phyloP scores from a whole-genome alignment of 2,113 vertebrate species.

The Pluvianellus socialis region DNA sequence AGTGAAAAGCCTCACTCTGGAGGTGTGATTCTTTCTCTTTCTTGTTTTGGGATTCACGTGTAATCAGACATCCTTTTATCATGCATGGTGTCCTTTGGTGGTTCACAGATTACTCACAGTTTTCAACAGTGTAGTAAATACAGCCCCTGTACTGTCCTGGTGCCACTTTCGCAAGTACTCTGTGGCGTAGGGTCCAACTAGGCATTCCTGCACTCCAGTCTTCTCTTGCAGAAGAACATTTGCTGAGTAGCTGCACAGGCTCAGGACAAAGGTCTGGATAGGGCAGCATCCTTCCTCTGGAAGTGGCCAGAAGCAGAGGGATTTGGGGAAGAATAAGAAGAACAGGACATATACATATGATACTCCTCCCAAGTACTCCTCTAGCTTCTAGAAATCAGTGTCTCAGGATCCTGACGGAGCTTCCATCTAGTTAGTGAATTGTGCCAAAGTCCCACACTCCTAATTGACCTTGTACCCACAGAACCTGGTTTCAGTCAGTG shows the following conservation, averaged over 20 bases:
- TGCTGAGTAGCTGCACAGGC: neutral
- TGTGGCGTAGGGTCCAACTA: neutral
- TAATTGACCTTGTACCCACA: neutral
- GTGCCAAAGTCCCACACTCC: neutral
- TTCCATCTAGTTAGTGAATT: neutral
- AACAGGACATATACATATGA: neutral
- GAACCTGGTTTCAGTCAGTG: neutral
- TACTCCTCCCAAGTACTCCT: neutral
- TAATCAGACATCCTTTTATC: neutral
- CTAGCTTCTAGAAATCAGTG: neutral
- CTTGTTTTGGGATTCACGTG: neutral
- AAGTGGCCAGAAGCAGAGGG: neutral
- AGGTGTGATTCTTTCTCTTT: neutral
- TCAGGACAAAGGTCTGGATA: neutral
- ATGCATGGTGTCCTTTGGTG: neutral
- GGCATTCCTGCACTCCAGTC: neutral
- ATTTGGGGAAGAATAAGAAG: neutral
- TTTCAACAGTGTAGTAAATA: neutral
- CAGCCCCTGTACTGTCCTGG: neutral
- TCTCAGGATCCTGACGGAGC: neutral
- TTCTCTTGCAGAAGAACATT: neutral
- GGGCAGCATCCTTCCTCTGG: neutral
- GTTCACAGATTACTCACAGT: neutral
- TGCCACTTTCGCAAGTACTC: neutral
- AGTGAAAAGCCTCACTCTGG: neutral